Evolutionary conservation across 2,113 vertebrate genomes (phyloP).

Genomic region (Suncus etruscus): DNA sequence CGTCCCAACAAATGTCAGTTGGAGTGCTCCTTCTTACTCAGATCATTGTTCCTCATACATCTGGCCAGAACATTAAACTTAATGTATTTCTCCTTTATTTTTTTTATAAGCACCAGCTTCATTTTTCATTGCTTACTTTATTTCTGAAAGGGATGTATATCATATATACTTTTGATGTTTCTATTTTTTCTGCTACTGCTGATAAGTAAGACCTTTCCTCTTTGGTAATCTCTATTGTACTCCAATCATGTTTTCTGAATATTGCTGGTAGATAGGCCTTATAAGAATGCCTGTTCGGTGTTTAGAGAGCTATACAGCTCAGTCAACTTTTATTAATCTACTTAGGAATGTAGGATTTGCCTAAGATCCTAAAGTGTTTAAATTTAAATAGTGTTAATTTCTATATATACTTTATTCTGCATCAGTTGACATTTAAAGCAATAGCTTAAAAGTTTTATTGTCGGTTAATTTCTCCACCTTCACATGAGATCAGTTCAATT

Average conservation of each 20-base stretch:
- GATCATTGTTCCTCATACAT: not conserved
- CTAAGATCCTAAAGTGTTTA: not conserved
- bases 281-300: not conserved
- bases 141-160: conserved; percentile 4
- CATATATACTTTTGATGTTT: not conserved
- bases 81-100: not conserved
- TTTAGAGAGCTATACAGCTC: not conserved
- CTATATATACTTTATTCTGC: conserved; percentile 22
- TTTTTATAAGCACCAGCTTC: conserved; percentile 3
- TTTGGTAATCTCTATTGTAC: not conserved
- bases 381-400: not conserved
- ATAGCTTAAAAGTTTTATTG: not conserved
- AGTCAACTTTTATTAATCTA: conserved; percentile 4
- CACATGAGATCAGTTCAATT: conserved; percentile 2
- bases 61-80: not conserved
- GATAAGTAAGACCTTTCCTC: conserved; percentile 8
- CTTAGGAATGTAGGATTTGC: not conserved
- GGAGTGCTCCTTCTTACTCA: not conserved
- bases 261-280: not conserved
- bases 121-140: not conserved
- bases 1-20: not conserved
- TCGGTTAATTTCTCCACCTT: conserved; percentile 6
- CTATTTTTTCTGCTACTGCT: conserved; percentile 24
- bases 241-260: not conserved
- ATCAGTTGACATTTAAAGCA: not conserved